phyloP scores from a whole-genome alignment of 2,888 invertebrate species.

The Hirtodrosophila trivittata region DNA sequence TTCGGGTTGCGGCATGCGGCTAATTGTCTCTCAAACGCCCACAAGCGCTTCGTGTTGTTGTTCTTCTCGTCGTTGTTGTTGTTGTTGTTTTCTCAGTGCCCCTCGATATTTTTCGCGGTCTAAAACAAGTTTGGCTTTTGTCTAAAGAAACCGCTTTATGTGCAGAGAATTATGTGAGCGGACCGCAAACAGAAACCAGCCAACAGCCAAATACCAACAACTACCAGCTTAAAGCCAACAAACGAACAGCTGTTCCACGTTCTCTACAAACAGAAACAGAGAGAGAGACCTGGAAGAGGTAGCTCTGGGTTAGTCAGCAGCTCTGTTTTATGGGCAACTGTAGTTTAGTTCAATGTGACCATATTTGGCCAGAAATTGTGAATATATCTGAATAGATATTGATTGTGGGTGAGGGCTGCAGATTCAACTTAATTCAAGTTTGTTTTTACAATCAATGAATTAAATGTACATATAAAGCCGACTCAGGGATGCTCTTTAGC shows the following conservation, averaged over 20 bases:
- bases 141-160: slow-evolving; percentile 45
- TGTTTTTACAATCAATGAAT: slow-evolving; percentile 17
- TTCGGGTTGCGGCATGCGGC: slow-evolving; percentile 71
- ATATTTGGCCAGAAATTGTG: slow-evolving; percentile 48
- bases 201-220: slow-evolving; percentile 4
- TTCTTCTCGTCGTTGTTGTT: not conserved
- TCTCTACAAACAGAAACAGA: not conserved
- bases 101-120: slow-evolving; percentile 39
- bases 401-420: slow-evolving; percentile 28
- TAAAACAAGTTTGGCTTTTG: slow-evolving; percentile 46
- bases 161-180: slow-evolving; percentile 39
- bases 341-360: slow-evolving; percentile 39
- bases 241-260: slow-evolving; percentile 42
- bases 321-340: slow-evolving; percentile 17
- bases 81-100: slow-evolving; percentile 25
- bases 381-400: slow-evolving; percentile 30
- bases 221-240: slow-evolving; percentile 4
- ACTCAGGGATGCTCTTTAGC: too few species aligned
- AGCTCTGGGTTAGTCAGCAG: slow-evolving; percentile 14
- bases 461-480: too few species aligned
- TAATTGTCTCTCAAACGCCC: slow-evolving; percentile 74
- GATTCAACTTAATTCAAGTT: slow-evolving; percentile 24
- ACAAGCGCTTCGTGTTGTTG: slow-evolving; percentile 39
- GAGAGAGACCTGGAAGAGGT: not conserved
- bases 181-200: slow-evolving; percentile 13